Base-by-base conservation (phyloP, 2,888 invertebrate species). In the Dastarcus helophoroides region DNA sequence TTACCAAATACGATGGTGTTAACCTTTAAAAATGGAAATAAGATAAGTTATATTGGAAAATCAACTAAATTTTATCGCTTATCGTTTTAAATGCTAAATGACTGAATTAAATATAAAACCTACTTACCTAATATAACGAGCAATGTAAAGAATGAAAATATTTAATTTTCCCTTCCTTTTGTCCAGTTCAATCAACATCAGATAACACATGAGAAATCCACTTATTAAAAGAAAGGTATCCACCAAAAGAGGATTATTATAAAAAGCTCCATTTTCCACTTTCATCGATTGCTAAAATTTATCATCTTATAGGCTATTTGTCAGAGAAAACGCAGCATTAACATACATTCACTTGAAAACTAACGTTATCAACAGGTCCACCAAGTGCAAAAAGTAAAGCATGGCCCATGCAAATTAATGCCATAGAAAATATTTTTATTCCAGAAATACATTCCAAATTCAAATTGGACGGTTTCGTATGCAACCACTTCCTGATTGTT, bases 1-100 rank as follows among this genome's bases (percentile, higher is more conserved):
- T 69, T 1, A 80, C 69, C 33, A 74, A 50, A 47, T 84, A 84
- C 1, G 79, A 75, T 26, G 83, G 83, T 7, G 82, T 82, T 38
- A 83, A 66, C 44, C 79, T 79, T 52, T 26, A 63, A 60, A 11
- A 30, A 32, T 6, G n/a, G n/a, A 17, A 17, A 17, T 17, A 17
- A 17, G n/a, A 6, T 17, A n/a, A 17, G n/a, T 7, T 17, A 17
- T 17, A 7, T n/a, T 7, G 19, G 6, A 17, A 17, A 17, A 7
- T 17, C 6, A 17, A 17, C n/a, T n/a, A 17, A n/a, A 17, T 7
- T 17, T 17, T 7, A 17, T 17, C n/a, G 6, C n/a, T 17, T 17
- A 6, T 7, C 19, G n/a, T n/a, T n/a, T n/a, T n/a, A n/a, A n/a
- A n/a, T n/a, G n/a, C n/a, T n/a, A n/a, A n/a, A n/a, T n/a, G n/a